Conservation (phyloP, 1,140 invertebrate genomes). For the Ceratina japonica region DNA sequence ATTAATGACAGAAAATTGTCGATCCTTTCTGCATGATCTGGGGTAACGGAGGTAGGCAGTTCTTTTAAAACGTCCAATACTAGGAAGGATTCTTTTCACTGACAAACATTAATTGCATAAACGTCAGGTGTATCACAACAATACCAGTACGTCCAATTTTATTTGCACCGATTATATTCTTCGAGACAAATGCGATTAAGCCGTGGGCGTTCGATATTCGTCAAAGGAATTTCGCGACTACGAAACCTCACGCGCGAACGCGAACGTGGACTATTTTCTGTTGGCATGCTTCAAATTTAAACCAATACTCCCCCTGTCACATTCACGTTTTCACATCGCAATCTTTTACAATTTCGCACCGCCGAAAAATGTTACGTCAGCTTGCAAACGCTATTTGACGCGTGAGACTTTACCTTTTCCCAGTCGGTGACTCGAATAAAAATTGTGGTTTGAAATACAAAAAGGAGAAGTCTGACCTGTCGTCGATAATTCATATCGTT, state of each 20-base stretch:
- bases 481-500: neutral
- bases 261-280: neutral
- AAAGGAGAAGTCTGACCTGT: neutral
- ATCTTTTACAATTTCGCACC: neutral
- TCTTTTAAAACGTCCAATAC: no score
- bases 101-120: neutral
- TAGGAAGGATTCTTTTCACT: neutral
- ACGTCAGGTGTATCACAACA: neutral
- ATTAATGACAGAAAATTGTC: no score
- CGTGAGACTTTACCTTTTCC: neutral
- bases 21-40: no score
- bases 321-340: neutral
- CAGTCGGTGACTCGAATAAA: neutral
- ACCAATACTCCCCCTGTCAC: neutral
- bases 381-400: neutral
- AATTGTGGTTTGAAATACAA: neutral
- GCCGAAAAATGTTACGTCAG: constrained; percentile 7
- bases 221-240: neutral
- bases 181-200: neutral
- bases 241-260: neutral
- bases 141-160: neutral
- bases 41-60: no score
- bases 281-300: constrained; percentile 4
- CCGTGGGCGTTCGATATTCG: neutral
- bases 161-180: neutral